Evolutionary conservation across 2,113 vertebrate species (phyloP).

Genomic region (Anarhynchus alexandrinus): DNA sequence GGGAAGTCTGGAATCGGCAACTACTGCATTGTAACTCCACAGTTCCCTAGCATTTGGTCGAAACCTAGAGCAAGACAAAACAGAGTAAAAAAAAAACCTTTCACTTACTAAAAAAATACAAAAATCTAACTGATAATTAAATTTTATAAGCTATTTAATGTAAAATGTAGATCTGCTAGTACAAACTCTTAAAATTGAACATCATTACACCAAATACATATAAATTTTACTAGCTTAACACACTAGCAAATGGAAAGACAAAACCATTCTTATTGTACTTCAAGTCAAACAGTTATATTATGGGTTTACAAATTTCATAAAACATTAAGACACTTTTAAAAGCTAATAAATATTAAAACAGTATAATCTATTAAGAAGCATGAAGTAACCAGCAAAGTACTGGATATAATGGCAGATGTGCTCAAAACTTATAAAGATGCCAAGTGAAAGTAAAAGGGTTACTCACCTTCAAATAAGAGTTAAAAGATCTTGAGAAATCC

Average conservation of each 20-base stretch:
- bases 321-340: not conserved
- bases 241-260: not conserved
- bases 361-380: not conserved
- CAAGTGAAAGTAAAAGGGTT: not conserved
- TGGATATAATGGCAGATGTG: not conserved
- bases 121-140: not conserved
- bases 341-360: not conserved
- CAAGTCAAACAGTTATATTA: not conserved
- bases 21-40: constrained; percentile 97
- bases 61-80: constrained; percentile 77
- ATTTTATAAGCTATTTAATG: not conserved
- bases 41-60: constrained; percentile 86
- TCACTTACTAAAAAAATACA: not conserved
- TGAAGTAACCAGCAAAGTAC: not conserved
- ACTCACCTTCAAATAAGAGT: not conserved
- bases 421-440: not conserved
- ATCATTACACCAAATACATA: not conserved
- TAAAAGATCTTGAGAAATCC: not conserved
- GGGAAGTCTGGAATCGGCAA: constrained; percentile 92
- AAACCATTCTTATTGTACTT: not conserved
- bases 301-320: not conserved
- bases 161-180: not conserved
- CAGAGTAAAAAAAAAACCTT: not conserved
- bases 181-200: not conserved
- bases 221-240: not conserved